A percentile compares a stretch with the other conserved stretches of the same genome.
These are phyloP conservation scores for Notodromas monacha DNA, from an alignment of 2,888 invertebrate genomes.

Conservation along the genomic window DNA sequence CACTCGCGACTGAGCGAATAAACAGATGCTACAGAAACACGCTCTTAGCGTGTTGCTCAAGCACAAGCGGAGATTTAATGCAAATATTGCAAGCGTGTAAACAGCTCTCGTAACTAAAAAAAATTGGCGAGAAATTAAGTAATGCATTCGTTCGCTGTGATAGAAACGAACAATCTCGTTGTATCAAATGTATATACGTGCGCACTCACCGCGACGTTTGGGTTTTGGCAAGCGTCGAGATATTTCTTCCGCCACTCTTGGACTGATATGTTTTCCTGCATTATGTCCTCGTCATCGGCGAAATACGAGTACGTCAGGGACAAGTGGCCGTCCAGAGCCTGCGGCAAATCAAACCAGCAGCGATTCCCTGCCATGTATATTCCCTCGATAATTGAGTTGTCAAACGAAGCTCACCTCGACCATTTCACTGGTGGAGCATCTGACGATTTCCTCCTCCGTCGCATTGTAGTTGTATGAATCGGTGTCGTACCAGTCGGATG, in stretches of 20 bases:
- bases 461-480: conserved; percentile 15
- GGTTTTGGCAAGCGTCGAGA: conserved; percentile 10
- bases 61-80: no score
- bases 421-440: conserved; percentile 29
- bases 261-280: conserved; percentile 30
- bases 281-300: conserved; percentile 24
- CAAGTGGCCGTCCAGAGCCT: conserved; percentile 37
- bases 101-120: no score
- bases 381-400: no score
- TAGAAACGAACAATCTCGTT: no score
- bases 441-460: conserved; percentile 18
- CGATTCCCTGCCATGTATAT: background rate
- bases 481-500: conserved; percentile 25
- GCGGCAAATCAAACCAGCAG: conserved; percentile 7
- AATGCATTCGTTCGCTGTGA: no score
- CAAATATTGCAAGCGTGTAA: no score
- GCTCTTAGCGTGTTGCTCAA: no score
- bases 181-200: no score
- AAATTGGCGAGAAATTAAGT: no score
- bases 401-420: conserved; percentile 17
- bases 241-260: conserved; percentile 25
- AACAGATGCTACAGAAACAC: no score
- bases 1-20: no score
- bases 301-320: conserved; percentile 32
- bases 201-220: no score